Evolutionary conservation across 1,140 invertebrate species (phyloP), one percentile per base, ranked within the genome.

Genomic region (Vollenhovia emeryi): DNA sequence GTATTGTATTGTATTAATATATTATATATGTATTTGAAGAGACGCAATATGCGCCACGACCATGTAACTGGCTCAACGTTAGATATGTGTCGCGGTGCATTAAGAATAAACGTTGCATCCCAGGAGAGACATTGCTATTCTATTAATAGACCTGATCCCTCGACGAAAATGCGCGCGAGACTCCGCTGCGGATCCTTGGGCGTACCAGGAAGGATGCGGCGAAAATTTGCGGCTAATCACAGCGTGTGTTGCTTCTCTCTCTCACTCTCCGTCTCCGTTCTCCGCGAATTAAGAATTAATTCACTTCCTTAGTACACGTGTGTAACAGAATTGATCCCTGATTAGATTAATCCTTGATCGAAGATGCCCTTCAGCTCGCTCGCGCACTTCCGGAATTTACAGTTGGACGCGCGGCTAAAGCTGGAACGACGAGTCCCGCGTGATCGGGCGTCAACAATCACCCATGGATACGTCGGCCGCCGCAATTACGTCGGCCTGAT

Each of bases 61-160:
- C 45, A 45, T 75, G 40, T 80, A 80, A 52, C 60, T 76, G 36
- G 88, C 40, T 74, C 50, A 57, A 88, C 33, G 66, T 76, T 57
- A 45, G 43, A 24, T 82, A 74, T 60, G 55, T 79, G 30, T 66
- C 64, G 79, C 48, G 84, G 66, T 85, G 74, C 80, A 82, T 89
- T 85, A 64, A 80, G 66, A 91, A 91, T 91, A 91, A 91, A 91
- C 21, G 80, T 91, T 90, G 90, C 91, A 91, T 90, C 79, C 84
- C 83, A 90, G 80, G 80, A 86, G 59, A 89, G 18, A 50, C 13
- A 33, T 69, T 21, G 48, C 24, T 60, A 62, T 40, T 40, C 71
- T 64, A 74, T 80, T 78, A 45, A 85, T 24, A 66, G 15, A 21
- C 50, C 71, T 0, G 40, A 62, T 48, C 18, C 33, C 36, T 18